These are phyloP conservation scores for Dreissena rostriformis DNA, from an alignment of 1,140 invertebrate genomes.

Conservation along the genomic window DNA sequence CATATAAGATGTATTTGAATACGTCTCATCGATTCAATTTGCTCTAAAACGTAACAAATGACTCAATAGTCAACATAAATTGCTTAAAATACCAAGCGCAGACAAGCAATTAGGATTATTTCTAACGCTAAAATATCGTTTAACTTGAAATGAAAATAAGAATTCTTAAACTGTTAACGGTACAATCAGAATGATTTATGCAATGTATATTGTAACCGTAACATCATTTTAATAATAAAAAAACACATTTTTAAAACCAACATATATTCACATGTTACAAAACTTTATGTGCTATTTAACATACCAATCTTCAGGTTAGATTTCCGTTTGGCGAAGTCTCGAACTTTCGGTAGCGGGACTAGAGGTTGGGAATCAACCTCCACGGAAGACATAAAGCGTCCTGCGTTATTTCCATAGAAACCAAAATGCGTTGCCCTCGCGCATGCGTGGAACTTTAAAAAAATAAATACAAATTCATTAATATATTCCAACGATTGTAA, in stretches of 20 bases:
- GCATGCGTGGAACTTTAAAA: not conserved
- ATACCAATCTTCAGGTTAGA: conserved; percentile 33
- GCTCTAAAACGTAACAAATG: not conserved
- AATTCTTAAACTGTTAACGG: not conserved
- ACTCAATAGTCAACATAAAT: not conserved
- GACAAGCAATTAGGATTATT: not conserved
- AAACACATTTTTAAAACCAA: not conserved
- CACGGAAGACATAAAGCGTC: conserved; percentile 9
- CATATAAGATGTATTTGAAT: not conserved
- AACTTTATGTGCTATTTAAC: not conserved
- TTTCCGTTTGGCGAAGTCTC: not conserved
- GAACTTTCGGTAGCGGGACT: conserved; percentile 27
- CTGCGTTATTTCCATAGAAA: conserved; percentile 21
- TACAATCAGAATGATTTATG: not conserved
- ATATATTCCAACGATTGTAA: not conserved
- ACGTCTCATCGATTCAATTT: not conserved
- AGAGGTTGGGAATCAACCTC: not conserved
- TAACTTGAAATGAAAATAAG: not conserved
- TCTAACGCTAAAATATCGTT: no score
- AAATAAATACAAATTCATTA: no score
- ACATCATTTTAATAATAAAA: not conserved
- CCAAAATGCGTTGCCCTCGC: not conserved
- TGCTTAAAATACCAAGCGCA: not conserved
- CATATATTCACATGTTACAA: not conserved
- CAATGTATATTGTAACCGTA: not conserved